Base-by-base conservation (phyloP, 2,888 invertebrate species). In the Cosmia trapezina region DNA sequence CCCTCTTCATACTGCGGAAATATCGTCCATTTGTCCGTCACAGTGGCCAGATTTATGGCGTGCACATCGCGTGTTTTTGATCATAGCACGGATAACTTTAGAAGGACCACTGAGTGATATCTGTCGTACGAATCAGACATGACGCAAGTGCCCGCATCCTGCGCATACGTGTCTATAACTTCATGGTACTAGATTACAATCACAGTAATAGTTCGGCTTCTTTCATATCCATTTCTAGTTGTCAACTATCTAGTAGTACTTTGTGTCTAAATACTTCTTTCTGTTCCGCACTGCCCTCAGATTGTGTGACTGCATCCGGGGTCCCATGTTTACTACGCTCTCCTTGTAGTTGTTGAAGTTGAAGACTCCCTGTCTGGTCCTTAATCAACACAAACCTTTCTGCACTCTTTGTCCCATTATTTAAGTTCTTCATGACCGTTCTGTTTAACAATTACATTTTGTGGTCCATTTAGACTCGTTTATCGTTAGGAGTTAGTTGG, bases 1-100 rank as follows among this genome's bases (percentile, higher is more conserved):
- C 62, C 70, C 59, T 63, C 49, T 33, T 70, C 54, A 1, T 62
- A 54, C 28, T 62, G 56, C 73, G 70, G 70, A 77, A 83, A 71
- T 70, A 37, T 59, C 59, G 60, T 67, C 49, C 61, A 67, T 75
- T 76, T 77, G 66, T 71, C 70, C 67, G 73, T 78, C 71, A 72
- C 65, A 70, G 64, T 73, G 56, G 41, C n/a, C 43, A 54, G 43
- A 17, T 57, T 49, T 33, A 65, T 28, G 37, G 70, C 14, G 65
- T 51, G 37, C 47, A 57, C 66, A 59, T 73, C 17, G 65, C 51
- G 57, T 68, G 14, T 11, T 65, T 68, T 57, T 56, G 43, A 69
- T 64, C 33, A 56, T 12, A 60, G 19, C 28, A 59, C 28, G 41
- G 41, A 54, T 47, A 57, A 28, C 11, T 74, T 22, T 53, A 76